phyloP scores from a whole-genome alignment of 2,888 invertebrate genomes.

The Argyresthia goedartella region DNA sequence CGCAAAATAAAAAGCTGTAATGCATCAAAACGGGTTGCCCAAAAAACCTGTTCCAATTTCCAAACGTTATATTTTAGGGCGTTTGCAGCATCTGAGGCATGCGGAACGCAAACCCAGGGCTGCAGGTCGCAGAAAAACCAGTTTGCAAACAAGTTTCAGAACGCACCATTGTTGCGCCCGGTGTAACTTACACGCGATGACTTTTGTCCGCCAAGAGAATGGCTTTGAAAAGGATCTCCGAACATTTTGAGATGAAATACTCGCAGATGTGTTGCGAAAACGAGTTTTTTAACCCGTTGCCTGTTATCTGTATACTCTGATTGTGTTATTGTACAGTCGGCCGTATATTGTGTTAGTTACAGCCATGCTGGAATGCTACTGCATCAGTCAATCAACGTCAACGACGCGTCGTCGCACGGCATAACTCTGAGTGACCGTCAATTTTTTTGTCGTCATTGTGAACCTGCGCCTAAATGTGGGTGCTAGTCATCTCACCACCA shows the following conservation, averaged over 20 bases:
- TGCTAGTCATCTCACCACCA: neutral
- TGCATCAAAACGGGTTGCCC: neutral
- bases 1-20: slow-evolving; percentile 5
- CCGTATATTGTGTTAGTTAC: too few species aligned
- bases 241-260: neutral
- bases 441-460: neutral
- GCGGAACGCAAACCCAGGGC: slow-evolving; percentile 51
- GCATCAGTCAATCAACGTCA: too few species aligned
- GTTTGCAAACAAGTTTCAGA: slow-evolving; percentile 26
- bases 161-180: neutral
- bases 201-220: slow-evolving; percentile 9
- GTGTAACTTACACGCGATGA: neutral
- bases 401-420: neutral
- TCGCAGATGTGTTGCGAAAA: neutral
- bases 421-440: neutral
- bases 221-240: neutral
- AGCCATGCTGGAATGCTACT: too few species aligned
- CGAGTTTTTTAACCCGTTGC: neutral
- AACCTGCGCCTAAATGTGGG: neutral
- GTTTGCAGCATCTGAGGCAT: slow-evolving; percentile 41
- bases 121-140: slow-evolving; percentile 34
- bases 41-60: slow-evolving; percentile 15
- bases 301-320: neutral
- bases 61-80: slow-evolving; percentile 18
- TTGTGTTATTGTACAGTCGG: neutral